These are phyloP conservation scores for Smutsia temminckii DNA, from an alignment of 2,797 vertebrate species.

Conservation along the genomic window DNA sequence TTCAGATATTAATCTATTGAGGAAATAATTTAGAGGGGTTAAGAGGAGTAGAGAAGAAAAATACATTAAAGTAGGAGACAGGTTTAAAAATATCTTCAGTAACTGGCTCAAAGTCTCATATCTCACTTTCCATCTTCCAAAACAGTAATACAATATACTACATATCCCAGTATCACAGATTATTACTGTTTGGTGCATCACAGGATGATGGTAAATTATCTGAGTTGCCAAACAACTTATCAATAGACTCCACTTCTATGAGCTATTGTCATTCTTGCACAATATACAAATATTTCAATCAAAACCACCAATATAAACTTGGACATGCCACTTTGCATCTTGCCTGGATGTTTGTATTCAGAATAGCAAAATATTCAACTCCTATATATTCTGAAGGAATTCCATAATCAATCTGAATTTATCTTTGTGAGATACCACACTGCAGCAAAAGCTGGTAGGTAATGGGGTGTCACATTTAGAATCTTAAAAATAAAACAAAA, in stretches of 20 bases:
- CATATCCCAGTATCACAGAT: not conserved
- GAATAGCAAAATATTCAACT: constrained; percentile 13
- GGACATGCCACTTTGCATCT: not conserved
- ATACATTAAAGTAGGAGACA: not conserved
- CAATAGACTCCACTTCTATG: not conserved
- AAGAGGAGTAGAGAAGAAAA: not conserved
- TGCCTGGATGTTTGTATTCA: not conserved
- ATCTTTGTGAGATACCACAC: not conserved
- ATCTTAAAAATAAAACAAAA: constrained; percentile 23
- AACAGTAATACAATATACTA: not conserved
- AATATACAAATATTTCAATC: constrained; percentile 25
- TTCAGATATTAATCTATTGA: constrained; percentile 5
- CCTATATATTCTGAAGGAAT: not conserved
- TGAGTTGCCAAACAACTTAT: not conserved
- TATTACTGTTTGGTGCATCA: not conserved
- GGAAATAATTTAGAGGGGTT: constrained; percentile 36
- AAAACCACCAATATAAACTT: not conserved
- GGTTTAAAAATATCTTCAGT: not conserved
- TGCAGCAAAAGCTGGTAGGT: not conserved
- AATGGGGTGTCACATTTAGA: not conserved
- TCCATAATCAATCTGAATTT: not conserved
- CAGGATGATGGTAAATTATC: not conserved
- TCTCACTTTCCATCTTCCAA: not conserved
- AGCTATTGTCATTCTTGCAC: not conserved
- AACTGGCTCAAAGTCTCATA: not conserved